Conservation (phyloP, 23 tunicate species). For the Halocynthia roretzi region DNA sequence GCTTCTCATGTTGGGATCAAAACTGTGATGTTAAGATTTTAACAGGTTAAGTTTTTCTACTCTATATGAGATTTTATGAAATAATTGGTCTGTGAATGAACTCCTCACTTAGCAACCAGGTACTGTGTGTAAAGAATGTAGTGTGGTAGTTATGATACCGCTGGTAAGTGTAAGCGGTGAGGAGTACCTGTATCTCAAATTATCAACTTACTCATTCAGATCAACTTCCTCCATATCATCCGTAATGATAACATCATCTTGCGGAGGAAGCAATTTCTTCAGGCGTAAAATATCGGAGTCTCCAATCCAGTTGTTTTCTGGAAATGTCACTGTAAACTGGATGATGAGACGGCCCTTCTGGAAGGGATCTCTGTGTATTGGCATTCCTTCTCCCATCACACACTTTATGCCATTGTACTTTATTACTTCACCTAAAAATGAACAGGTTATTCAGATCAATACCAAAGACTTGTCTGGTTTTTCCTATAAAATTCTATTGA, state of each 20-base stretch:
- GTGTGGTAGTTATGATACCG: too few species aligned
- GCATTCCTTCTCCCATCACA: slow-evolving; percentile 95
- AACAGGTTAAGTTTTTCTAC: not conserved
- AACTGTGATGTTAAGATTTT: not conserved
- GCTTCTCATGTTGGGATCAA: slow-evolving; percentile 48
- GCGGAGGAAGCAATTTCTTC: slow-evolving; percentile 68
- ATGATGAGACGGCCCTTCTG: slow-evolving; percentile 81
- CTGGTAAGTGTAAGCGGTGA: too few species aligned
- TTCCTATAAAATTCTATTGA: too few species aligned
- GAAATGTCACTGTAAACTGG: slow-evolving; percentile 72
- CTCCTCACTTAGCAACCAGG: too few species aligned
- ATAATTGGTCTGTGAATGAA: not conserved
- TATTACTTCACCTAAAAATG: slow-evolving; percentile 57
- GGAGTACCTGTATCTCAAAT: too few species aligned
- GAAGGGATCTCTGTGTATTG: slow-evolving; percentile 84
- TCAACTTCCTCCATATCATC: slow-evolving; percentile 79
- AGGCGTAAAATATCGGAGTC: slow-evolving; percentile 44
- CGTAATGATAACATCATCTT: slow-evolving; percentile 27
- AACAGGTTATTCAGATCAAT: not conserved
- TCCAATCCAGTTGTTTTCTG: slow-evolving; percentile 65
- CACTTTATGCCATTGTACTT: slow-evolving; percentile 68
- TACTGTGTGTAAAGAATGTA: too few species aligned
- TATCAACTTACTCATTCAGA: slow-evolving; percentile 46
- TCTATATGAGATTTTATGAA: not conserved
- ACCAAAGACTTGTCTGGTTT: too few species aligned